Conservation (phyloP, 2,888 invertebrate species). For the Tachina grossa region DNA sequence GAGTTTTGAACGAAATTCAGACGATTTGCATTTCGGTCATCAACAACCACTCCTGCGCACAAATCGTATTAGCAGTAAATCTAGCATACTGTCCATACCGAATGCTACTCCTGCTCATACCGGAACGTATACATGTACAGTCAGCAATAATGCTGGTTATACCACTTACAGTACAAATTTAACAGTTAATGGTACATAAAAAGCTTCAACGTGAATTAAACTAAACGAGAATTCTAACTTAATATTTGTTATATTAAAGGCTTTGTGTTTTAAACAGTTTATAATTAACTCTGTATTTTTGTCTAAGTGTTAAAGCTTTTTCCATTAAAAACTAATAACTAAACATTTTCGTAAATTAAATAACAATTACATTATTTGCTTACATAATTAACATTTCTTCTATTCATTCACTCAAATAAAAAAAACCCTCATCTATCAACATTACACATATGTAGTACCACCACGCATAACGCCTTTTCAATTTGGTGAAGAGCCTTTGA, state of each 20-base stretch:
- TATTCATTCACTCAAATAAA: constrained; percentile 11
- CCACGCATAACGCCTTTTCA: constrained; percentile 90
- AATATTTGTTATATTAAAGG: constrained; percentile 2
- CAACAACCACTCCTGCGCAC: constrained; percentile 83
- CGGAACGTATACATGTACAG: constrained; percentile 85
- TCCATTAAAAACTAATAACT: not conserved
- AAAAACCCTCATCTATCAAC: constrained; percentile 14
- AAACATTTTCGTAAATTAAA: not conserved
- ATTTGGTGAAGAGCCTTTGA: constrained; percentile 89
- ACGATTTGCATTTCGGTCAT: constrained; percentile 74
- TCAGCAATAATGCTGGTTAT: constrained; percentile 84
- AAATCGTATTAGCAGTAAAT: constrained; percentile 86
- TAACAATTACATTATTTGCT: not conserved
- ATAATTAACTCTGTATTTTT: not conserved
- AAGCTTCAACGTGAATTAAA: not conserved
- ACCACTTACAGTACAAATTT: constrained; percentile 84
- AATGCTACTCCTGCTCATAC: constrained; percentile 86
- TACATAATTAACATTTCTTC: constrained; percentile 22
- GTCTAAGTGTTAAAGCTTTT: not conserved
- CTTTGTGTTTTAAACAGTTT: not conserved
- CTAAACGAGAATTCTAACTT: constrained; percentile 40
- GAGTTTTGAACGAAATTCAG: constrained; percentile 83
- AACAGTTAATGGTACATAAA: constrained; percentile 85
- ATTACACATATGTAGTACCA: constrained; percentile 74
- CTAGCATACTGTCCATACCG: constrained; percentile 85